Conservation (phyloP, 1,140 invertebrate species). For the Calephelis nemesis region DNA sequence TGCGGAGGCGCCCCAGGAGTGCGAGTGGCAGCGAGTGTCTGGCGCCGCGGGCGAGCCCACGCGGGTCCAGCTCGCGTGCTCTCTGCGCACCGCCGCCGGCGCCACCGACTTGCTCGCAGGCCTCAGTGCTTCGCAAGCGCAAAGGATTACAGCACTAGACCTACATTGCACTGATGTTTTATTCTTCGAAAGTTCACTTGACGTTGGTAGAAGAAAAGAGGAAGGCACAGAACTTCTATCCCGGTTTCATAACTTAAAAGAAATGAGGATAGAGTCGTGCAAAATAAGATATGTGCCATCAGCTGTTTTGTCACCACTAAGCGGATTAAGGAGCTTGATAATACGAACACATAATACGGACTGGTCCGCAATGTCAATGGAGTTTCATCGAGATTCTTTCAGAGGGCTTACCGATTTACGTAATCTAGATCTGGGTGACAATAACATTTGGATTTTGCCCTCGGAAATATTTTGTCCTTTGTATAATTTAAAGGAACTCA, state of each 20-base stretch:
- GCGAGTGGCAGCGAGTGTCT: conserved; percentile 83
- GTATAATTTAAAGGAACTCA: conserved; percentile 83
- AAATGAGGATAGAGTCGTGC: conserved; percentile 88
- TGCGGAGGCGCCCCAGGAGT: conserved; percentile 83
- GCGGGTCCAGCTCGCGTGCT: conserved; percentile 84
- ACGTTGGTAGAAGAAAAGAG: conserved; percentile 79
- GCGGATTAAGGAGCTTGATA: conserved; percentile 83
- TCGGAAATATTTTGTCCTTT: conserved; percentile 87
- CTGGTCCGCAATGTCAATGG: conserved; percentile 89
- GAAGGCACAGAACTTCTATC: conserved; percentile 83
- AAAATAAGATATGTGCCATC: conserved; percentile 88
- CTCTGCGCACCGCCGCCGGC: conserved; percentile 85
- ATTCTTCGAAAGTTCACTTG: conserved; percentile 88
- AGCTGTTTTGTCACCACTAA: conserved; percentile 83
- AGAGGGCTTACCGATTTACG: conserved; percentile 84
- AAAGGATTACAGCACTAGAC: conserved; percentile 85
- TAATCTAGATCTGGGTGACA: conserved; percentile 87
- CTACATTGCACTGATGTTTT: conserved; percentile 89
- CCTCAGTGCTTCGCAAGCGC: conserved; percentile 83
- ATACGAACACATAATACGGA: conserved; percentile 89
- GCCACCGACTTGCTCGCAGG: conserved; percentile 85
- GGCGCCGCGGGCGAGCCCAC: conserved; percentile 77
- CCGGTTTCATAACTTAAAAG: conserved; percentile 84
- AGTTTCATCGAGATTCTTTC: conserved; percentile 86
- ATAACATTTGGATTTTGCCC: conserved; percentile 90